Conservation (phyloP, 2,113 vertebrate species). For the Puntigrus tetrazona region DNA sequence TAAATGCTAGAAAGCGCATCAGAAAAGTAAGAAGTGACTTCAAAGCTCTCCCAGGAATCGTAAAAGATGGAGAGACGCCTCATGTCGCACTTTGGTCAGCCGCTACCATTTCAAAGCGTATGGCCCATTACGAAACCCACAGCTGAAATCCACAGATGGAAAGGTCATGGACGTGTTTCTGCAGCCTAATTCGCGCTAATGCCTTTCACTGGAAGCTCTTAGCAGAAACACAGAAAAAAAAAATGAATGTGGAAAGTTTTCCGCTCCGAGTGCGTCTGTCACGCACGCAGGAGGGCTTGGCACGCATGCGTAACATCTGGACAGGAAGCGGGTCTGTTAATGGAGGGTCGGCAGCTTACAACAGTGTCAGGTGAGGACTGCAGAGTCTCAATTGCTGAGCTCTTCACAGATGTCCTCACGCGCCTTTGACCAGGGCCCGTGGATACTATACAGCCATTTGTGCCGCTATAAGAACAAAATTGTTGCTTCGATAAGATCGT, state of each 20-base stretch:
- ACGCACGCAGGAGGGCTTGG: conserved; percentile 27
- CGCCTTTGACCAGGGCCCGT: conserved; percentile 5
- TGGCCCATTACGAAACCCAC: conserved; percentile 1
- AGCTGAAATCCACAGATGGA: conserved; percentile 45
- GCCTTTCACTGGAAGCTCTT: conserved; percentile 42
- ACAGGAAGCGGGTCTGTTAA: conserved; percentile 28
- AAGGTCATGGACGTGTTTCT: background rate
- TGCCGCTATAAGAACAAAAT: background rate
- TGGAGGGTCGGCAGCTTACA: conserved; percentile 29
- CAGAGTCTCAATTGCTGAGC: conserved; percentile 18
- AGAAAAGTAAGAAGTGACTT: background rate
- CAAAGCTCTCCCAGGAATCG: background rate
- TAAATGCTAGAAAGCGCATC: background rate
- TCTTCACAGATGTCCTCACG: conserved; percentile 25
- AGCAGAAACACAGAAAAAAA: conserved; percentile 9
- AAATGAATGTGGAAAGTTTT: conserved; percentile 35
- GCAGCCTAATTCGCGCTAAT: conserved; percentile 28
- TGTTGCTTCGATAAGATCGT: background rate
- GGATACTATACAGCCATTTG: conserved; percentile 11
- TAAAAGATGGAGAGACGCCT: background rate
- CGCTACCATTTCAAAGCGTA: background rate
- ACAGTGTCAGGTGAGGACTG: conserved; percentile 22
- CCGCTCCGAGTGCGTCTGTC: conserved; percentile 24
- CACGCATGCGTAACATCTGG: conserved; percentile 34
- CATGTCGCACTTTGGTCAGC: background rate